Evolutionary conservation across 2,888 invertebrate genomes (phyloP).

Genomic region (Beris morrisii): DNA sequence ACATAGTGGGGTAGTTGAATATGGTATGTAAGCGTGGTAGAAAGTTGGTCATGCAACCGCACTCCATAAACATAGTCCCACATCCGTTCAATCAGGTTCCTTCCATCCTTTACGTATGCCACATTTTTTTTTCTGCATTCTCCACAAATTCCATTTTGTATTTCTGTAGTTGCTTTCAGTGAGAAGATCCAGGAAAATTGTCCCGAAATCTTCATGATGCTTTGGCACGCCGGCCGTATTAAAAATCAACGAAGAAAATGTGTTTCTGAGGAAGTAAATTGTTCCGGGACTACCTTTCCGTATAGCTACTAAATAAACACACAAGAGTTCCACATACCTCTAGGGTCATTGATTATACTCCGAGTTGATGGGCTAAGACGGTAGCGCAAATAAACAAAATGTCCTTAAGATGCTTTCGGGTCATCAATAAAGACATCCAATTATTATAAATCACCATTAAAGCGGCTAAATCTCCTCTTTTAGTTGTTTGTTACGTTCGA

Average conservation of each 20-base stretch:
- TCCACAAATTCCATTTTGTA: not conserved
- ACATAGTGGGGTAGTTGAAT: slow-evolving; percentile 35
- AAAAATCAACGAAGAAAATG: not conserved
- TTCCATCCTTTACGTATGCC: too few species aligned
- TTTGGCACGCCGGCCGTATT: too few species aligned
- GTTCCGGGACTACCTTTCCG: slow-evolving; percentile 26
- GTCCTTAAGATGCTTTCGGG: slow-evolving; percentile 39
- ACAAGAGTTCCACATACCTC: slow-evolving; percentile 1
- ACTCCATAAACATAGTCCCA: not conserved
- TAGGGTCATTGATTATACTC: not conserved
- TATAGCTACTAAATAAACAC: not conserved
- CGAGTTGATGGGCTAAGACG: slow-evolving; percentile 21
- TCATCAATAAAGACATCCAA: slow-evolving; percentile 39
- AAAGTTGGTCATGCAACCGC: not conserved
- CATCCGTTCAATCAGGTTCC: not conserved
- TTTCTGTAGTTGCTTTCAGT: not conserved
- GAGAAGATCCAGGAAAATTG: too few species aligned
- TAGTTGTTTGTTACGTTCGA: slow-evolving; percentile 26
- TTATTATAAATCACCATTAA: slow-evolving; percentile 40
- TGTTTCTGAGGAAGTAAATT: not conserved
- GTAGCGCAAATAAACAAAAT: slow-evolving; percentile 37
- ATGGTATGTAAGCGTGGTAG: slow-evolving; percentile 20
- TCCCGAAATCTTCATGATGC: too few species aligned
- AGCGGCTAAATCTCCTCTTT: slow-evolving; percentile 37
- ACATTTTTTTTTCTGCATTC: not conserved